Conservation (phyloP, 2,888 invertebrate species). For the Drosophila setosimentum region DNA sequence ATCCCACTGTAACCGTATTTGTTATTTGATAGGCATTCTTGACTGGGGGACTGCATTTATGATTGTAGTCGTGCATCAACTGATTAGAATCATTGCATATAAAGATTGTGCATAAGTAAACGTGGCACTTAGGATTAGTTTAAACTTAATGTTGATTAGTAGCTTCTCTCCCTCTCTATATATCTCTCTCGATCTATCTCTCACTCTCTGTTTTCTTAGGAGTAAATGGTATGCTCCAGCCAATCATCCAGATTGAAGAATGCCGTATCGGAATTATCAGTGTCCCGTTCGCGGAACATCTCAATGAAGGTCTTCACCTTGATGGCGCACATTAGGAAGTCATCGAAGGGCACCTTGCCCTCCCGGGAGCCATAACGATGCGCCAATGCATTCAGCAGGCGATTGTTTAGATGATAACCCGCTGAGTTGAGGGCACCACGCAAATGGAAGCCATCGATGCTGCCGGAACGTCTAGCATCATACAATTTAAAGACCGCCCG, state of each 20-base stretch:
- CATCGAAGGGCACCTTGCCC: constrained; percentile 95
- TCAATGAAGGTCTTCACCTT: constrained; percentile 97
- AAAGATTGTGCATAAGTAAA: constrained; percentile 60
- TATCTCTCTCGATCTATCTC: neutral
- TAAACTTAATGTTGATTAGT: constrained; percentile 22
- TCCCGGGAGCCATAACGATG: constrained; percentile 95
- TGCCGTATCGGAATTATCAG: constrained; percentile 90
- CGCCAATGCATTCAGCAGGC: constrained; percentile 94
- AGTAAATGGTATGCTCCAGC: constrained; percentile 95
- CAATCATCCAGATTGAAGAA: constrained; percentile 96
- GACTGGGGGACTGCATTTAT: constrained; percentile 32
- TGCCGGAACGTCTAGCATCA: constrained; percentile 92
- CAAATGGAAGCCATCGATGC: constrained; percentile 92
- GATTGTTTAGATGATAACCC: constrained; percentile 96
- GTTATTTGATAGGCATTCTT: constrained; percentile 52
- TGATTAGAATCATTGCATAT: constrained; percentile 9
- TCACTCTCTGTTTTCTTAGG: constrained; percentile 86
- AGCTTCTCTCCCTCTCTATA: constrained; percentile 2
- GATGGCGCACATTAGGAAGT: constrained; percentile 97
- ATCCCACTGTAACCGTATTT: constrained; percentile 21
- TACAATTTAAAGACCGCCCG: constrained; percentile 95
- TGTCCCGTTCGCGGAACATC: constrained; percentile 91
- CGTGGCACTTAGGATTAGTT: constrained; percentile 72
- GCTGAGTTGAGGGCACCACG: constrained; percentile 94
- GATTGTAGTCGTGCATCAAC: constrained; percentile 29